A percentile compares a stretch with the other conserved stretches of the same genome.
phyloP scores from a whole-genome alignment of 2,797 vertebrate species.

The Protonibea diacanthus region DNA sequence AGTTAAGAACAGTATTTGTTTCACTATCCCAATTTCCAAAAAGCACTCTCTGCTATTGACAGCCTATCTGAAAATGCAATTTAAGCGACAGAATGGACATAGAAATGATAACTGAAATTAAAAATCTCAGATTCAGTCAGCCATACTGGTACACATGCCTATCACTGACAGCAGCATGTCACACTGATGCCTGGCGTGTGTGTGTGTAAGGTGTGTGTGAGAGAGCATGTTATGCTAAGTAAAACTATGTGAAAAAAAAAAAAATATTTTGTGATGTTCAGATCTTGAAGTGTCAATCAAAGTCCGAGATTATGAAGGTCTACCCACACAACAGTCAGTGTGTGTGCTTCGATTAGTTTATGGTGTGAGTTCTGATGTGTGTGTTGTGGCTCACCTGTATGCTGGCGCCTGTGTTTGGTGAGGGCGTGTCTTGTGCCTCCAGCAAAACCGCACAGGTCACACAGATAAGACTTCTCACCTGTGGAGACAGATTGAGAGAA shows the following conservation, averaged over 20 bases:
- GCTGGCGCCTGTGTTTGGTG: conserved; percentile 97
- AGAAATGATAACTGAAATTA: conserved; percentile 86
- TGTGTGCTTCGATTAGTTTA: conserved; percentile 11
- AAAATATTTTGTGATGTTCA: background rate
- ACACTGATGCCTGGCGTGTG: conserved; percentile 57
- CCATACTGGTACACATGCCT: conserved; percentile 79
- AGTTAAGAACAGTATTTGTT: conserved; percentile 78
- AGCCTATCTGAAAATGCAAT: conserved; percentile 82
- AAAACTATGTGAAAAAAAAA: conserved; percentile 29
- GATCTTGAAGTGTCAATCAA: conserved; percentile 65
- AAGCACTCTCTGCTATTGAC: conserved; percentile 78
- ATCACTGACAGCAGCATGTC: conserved; percentile 75
- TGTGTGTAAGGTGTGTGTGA: conserved; percentile 38
- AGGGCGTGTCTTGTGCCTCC: conserved; percentile 97
- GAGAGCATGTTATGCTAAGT: conserved; percentile 28
- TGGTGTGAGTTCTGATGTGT: conserved; percentile 12
- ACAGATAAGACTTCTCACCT: conserved; percentile 99
- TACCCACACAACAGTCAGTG: conserved; percentile 13
- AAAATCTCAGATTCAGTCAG: conserved; percentile 83
- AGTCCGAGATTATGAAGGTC: conserved; percentile 24
- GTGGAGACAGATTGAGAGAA: conserved; percentile 50
- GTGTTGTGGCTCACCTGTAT: conserved; percentile 89
- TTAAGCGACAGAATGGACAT: conserved; percentile 82
- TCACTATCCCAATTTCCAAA: conserved; percentile 70
- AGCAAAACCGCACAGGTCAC: conserved; percentile 98